Evolutionary conservation across 2,113 vertebrate genomes (phyloP).

Genomic region (Quiscalus mexicanus): DNA sequence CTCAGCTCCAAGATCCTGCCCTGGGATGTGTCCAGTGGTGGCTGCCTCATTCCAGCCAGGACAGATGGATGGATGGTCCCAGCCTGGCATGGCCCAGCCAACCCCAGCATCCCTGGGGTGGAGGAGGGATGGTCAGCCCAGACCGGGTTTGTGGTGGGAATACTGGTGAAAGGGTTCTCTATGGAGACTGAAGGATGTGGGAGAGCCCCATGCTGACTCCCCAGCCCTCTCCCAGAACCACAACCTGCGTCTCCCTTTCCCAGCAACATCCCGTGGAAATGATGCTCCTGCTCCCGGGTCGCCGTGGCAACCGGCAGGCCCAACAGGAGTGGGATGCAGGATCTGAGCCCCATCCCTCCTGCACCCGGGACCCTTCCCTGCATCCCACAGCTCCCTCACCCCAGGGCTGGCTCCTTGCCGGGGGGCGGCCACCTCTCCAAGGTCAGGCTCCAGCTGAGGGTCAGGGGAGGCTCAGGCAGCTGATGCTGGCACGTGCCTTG

Average conservation of each 20-base stretch:
- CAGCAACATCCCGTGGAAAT: background rate
- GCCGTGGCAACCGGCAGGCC: background rate
- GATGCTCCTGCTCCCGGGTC: background rate
- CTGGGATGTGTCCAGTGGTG: background rate
- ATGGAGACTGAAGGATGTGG: background rate
- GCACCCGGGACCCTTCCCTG: accelerated
- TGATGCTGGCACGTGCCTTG: background rate
- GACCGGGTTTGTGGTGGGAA: background rate
- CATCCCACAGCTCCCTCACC: accelerated
- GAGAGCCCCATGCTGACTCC: background rate
- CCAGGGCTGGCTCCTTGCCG: background rate
- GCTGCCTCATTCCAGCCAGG: background rate
- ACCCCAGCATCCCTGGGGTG: background rate
- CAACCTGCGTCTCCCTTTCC: background rate
- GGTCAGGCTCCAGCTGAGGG: background rate
- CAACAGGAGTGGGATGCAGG: background rate
- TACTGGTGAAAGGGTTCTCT: background rate
- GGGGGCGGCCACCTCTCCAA: background rate
- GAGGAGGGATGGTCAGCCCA: background rate
- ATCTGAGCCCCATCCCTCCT: background rate
- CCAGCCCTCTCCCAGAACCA: background rate
- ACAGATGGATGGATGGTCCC: background rate
- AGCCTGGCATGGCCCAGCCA: background rate
- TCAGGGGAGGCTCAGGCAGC: background rate
- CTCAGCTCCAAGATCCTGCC: background rate